Percentiles rank a stretch among this genome's conserved stretches.
phyloP scores from a whole-genome alignment of 2,797 vertebrate genomes.

The Saxicola maurus region DNA sequence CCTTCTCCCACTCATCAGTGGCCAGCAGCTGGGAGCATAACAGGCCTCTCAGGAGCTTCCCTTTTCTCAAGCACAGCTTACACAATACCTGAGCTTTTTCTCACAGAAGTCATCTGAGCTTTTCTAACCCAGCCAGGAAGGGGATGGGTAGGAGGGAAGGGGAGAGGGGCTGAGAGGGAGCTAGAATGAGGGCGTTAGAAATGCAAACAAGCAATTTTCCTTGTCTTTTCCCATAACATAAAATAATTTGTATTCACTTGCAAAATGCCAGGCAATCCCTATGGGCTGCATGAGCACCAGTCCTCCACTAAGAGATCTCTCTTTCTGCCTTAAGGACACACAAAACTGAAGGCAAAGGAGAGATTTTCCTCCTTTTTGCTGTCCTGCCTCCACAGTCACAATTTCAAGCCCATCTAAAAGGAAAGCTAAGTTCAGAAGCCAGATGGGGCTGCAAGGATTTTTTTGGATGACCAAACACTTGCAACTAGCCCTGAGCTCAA shows the following conservation, averaged over 20 bases:
- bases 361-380: neutral
- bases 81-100: neutral
- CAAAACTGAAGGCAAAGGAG: neutral
- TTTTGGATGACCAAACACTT: neutral
- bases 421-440: neutral
- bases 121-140: neutral
- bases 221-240: neutral
- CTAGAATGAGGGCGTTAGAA: neutral
- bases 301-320: neutral
- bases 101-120: neutral
- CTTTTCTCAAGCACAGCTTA: neutral
- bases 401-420: neutral
- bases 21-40: neutral
- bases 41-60: neutral
- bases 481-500: neutral
- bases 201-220: neutral
- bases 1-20: neutral
- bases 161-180: too few species aligned
- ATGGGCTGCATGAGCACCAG: neutral
- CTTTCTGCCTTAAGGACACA: neutral
- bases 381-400: neutral
- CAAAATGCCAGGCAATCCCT: neutral
- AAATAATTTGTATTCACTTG: neutral
- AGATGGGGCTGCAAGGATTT: neutral
- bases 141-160: rapidly evolving